Percentiles rank a stretch among this genome's conserved stretches.
phyloP scores from a whole-genome alignment of 2,113 vertebrate species.

The Cololabis saira region DNA sequence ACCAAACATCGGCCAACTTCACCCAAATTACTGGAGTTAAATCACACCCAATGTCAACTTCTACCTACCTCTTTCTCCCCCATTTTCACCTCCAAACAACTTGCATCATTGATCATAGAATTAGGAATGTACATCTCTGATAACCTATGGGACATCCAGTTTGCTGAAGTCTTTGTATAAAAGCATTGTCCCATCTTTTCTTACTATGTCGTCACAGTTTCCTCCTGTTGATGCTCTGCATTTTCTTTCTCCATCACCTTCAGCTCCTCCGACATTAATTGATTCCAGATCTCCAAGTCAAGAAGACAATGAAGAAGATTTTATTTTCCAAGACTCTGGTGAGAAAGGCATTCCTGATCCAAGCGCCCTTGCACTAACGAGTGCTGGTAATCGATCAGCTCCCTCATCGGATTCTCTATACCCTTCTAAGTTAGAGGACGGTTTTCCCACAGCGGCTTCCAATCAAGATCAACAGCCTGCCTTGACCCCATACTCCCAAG shows the following conservation, averaged over 20 bases:
- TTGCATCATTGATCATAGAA: not conserved
- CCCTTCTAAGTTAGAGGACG: not conserved
- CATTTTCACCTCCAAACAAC: not conserved
- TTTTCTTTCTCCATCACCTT: not conserved
- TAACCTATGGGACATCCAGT: not conserved
- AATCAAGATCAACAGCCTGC: slow-evolving; percentile 2
- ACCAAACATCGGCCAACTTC: slow-evolving; percentile 2
- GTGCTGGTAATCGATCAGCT: not conserved
- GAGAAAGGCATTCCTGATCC: not conserved
- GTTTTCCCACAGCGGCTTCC: not conserved
- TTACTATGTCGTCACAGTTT: not conserved
- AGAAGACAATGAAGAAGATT: slow-evolving; percentile 3
- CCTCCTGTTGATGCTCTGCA: not conserved
- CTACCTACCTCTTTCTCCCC: not conserved
- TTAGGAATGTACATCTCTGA: not conserved
- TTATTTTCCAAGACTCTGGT: not conserved
- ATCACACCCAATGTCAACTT: not conserved
- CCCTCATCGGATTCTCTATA: not conserved
- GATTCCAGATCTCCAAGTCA: slow-evolving; percentile 6
- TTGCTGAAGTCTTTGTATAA: not conserved
- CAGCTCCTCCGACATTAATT: not conserved
- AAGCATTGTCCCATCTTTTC: too few relatives aligned
- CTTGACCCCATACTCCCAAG: not conserved
- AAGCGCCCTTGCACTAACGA: not conserved
- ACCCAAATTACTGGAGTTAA: not conserved